Evolutionary conservation across 2,888 invertebrate genomes (phyloP).

Genomic region (Lepidochitona cinerea): DNA sequence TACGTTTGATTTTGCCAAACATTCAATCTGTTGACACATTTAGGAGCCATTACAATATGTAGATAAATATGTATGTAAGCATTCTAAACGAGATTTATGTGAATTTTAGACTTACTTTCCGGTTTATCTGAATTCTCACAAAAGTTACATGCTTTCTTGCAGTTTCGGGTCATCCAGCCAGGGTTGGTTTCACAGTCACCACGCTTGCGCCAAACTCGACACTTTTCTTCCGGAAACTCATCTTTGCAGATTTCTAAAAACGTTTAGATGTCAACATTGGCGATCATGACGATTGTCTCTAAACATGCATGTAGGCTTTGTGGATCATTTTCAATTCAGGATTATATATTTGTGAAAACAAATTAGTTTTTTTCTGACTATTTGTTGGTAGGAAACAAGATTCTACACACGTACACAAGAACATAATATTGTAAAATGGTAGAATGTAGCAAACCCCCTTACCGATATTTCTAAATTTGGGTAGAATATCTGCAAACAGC

Average conservation of each 20-base stretch:
- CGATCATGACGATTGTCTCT: too few relatives aligned
- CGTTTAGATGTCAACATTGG: too few relatives aligned
- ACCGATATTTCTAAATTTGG: slow-evolving; percentile 35
- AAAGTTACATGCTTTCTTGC: slow-evolving; percentile 51
- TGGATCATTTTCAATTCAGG: too few relatives aligned
- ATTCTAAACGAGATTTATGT: too few relatives aligned
- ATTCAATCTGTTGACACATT: too few relatives aligned
- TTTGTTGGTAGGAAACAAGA: neutral
- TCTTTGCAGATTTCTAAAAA: slow-evolving; percentile 36
- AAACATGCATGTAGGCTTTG: too few relatives aligned
- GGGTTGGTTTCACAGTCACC: slow-evolving; percentile 62
- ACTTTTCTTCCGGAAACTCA: slow-evolving; percentile 38
- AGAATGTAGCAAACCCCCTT: neutral
- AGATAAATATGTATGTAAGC: too few relatives aligned
- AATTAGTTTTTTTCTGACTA: too few relatives aligned
- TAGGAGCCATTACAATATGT: too few relatives aligned
- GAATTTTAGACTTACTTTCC: slow-evolving; percentile 20
- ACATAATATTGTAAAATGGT: neutral
- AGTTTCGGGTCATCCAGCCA: slow-evolving; percentile 58
- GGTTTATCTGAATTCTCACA: slow-evolving; percentile 31
- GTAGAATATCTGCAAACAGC: slow-evolving; percentile 50
- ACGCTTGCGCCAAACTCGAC: slow-evolving; percentile 48
- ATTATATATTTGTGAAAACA: too few relatives aligned
- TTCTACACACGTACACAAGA: neutral
- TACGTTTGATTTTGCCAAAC: too few relatives aligned